Base-by-base conservation (phyloP, 1,140 invertebrate genomes). In the Apis cerana region DNA sequence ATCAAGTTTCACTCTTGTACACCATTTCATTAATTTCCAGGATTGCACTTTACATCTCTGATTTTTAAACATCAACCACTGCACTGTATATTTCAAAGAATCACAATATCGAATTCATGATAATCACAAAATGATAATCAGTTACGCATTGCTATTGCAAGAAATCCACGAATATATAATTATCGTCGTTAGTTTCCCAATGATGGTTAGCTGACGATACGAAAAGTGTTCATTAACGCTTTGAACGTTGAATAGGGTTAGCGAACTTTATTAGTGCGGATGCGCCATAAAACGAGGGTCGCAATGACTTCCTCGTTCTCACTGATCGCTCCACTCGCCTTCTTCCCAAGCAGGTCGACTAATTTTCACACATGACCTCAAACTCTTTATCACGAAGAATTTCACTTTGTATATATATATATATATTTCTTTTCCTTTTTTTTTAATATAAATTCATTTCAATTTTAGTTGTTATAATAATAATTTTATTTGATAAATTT, bases 231-330 rank as follows among this genome's bases (percentile, higher is more conserved):
- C 79, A 65, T 80, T 67, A 76, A 59, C 64, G 64, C 54, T 52
- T 69, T n/a, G 58, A 76, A 50, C 54, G 27, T 13, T 12, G 52
- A 68, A 48, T 65, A 59, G 80, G 80, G 80, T 82, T 82, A 76
- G 54, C 64, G 80, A 76, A 82, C 72, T 76, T 75, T 76, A 82
- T 76, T 76, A 82, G 62, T 68, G 72, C 72, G 74, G 80, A 82
- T 82, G 80, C 80, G 64, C 43, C 19, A 21, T 48, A 27, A 54
- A 76, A 54, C 62, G 72, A 76, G 80, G 80, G 80, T 59, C 80
- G 56, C 80, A 82, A 82, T 12, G 74, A 82, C 80, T 82, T 82
- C 80, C 80, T 82, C 61, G 72, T 82, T 87, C 81, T 87, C 68
- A 56, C 69, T 82, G 67, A 75, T 75, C 83, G 64, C 33, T 62